These are phyloP conservation scores for Hyles euphorbiae DNA, from an alignment of 1,140 invertebrate species.

Conservation along the genomic window DNA sequence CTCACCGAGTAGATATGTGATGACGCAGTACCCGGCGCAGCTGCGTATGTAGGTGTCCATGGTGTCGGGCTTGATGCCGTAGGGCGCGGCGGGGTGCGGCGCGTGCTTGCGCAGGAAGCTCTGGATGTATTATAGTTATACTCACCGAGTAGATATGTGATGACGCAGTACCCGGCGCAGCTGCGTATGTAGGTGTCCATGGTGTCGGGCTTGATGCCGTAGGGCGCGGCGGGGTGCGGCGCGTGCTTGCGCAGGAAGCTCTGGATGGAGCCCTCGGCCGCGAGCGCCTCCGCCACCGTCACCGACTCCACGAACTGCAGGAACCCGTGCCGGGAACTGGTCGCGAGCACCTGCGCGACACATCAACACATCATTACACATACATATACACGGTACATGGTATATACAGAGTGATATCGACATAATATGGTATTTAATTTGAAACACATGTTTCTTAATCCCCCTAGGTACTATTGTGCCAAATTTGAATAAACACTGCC, in stretches of 20 bases:
- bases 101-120: neutral
- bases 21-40: too few relatives aligned
- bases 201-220: slow-evolving; percentile 93
- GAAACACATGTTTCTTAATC: too few relatives aligned
- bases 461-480: too few relatives aligned
- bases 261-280: slow-evolving; percentile 90
- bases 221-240: slow-evolving; percentile 90
- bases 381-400: too few relatives aligned
- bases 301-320: slow-evolving; percentile 97
- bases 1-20: too few relatives aligned
- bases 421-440: too few relatives aligned
- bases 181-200: slow-evolving; percentile 99
- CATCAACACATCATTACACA: too few relatives aligned
- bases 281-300: slow-evolving; percentile 93
- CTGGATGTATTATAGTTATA: slow-evolving; percentile 1
- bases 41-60: too few relatives aligned
- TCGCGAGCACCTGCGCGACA: slow-evolving; percentile 83
- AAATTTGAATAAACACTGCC: too few relatives aligned
- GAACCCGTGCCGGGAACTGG: slow-evolving; percentile 96
- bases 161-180: slow-evolving; percentile 99
- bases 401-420: too few relatives aligned
- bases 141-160: slow-evolving; percentile 93
- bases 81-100: too few relatives aligned
- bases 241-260: slow-evolving; percentile 94
- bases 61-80: too few relatives aligned